Base-by-base conservation (phyloP, 2,797 vertebrate species). In the Ispidina picta region DNA sequence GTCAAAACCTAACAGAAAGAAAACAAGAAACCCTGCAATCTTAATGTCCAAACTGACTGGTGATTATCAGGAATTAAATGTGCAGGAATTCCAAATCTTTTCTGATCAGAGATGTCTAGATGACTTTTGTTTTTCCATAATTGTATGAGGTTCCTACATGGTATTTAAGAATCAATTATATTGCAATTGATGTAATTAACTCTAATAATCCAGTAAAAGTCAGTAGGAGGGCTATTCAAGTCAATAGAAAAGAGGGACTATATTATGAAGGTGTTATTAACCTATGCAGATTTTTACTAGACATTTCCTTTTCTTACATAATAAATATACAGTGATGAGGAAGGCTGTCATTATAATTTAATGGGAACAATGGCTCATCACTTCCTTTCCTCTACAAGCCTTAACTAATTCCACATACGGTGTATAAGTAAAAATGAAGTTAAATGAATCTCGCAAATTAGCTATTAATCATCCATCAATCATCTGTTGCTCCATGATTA, bases 151-250 rank as follows among this genome's bases (percentile, higher is more conserved):
- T 97, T 98, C 97, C 98, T 98, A 97, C 97, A 97, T 98, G 98
- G 98, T 98, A 98, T 98, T 98, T 98, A 98, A 98, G 97, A 98
- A 98, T 98, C 97, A 98, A 98, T 98, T 98, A 98, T 98, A 98
- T 98, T 98, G 98, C 98, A 98, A 98, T 98, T 98, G 98, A 98
- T 98, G 98, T 98, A 98, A 98, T 98, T 98, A 98, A 98, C 97
- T 98, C 97, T 98, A 98, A 98, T 98, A 98, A 98, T 98, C 97
- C 97, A 97, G 98, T 98, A 98, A 98, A 98, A 98, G 98, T 98
- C 98, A 98, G 98, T 98, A 97, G 98, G 98, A 98, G 98, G 98
- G 97, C 98, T 98, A 98, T 97, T 98, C 98, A 98, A 97, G 97
- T 98, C 97, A 97, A 97, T 96, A 97, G 97, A 98, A 98, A 97